Percentiles rank a stretch among this genome's conserved stretches.
Conservation (phyloP, 2,113 vertebrate species). For the Ciconia boyciana region DNA sequence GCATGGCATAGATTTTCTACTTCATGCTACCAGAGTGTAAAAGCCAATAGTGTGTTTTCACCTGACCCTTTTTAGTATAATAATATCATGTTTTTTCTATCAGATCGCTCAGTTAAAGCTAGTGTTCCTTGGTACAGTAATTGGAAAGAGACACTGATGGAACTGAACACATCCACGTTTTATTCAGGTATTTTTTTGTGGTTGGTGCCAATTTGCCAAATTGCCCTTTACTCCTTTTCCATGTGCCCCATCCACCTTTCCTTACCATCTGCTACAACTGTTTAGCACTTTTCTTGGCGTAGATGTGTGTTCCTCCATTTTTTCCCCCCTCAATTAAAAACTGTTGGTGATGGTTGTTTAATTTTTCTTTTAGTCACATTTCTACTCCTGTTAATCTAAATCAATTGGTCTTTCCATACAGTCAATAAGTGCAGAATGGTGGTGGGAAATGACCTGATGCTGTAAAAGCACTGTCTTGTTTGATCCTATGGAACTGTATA, state of each 20-base stretch:
- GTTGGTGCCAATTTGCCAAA: conserved; percentile 65
- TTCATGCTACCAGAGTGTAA: background rate
- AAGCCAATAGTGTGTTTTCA: conserved; percentile 40
- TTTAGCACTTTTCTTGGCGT: conserved; percentile 41
- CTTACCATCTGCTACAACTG: conserved; percentile 46
- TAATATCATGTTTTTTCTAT: conserved; percentile 79
- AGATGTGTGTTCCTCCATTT: conserved; percentile 51
- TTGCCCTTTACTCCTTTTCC: conserved; percentile 56
- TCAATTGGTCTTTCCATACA: background rate
- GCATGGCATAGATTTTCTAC: background rate
- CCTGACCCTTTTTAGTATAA: conserved; percentile 62
- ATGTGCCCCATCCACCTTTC: conserved; percentile 48
- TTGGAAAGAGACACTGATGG: conserved; percentile 89
- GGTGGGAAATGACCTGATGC: background rate
- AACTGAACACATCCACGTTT: conserved; percentile 85
- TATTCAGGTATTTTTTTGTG: conserved; percentile 85
- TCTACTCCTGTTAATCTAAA: conserved; percentile 23
- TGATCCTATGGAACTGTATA: background rate
- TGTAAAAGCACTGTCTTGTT: background rate
- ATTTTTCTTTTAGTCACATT: conserved; percentile 13
- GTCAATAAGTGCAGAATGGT: background rate
- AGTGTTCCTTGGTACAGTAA: conserved; percentile 90
- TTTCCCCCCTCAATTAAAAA: background rate
- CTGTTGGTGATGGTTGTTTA: conserved; percentile 34
- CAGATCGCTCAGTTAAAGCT: conserved; percentile 91